Conservation (phyloP, 1,140 invertebrate species). For the Neodiprion pinetum region DNA sequence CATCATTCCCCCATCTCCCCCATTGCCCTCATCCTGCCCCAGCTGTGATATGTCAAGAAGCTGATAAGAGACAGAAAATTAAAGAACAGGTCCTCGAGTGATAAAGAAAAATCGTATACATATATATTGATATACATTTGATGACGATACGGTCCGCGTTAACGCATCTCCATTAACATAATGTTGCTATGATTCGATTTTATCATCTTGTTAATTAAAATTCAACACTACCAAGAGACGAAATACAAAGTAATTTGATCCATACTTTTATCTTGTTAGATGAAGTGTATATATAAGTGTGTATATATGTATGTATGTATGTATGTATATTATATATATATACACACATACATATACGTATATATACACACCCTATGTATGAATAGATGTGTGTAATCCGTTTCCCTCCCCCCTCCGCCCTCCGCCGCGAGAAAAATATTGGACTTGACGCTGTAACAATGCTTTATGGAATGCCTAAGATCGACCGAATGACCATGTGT, state of each 20-base stretch:
- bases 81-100: slow-evolving; percentile 23
- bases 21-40: slow-evolving; percentile 35
- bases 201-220: slow-evolving; percentile 31
- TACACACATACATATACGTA: neutral
- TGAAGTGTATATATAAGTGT: neutral
- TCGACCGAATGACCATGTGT: no score
- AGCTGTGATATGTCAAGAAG: slow-evolving; percentile 57
- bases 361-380: slow-evolving; percentile 18
- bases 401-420: no score
- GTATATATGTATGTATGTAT: neutral
- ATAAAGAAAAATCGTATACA: neutral
- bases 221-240: slow-evolving; percentile 34
- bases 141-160: neutral
- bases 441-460: no score
- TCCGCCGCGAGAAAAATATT: no score
- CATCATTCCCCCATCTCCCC: neutral
- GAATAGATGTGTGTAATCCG: slow-evolving; percentile 8
- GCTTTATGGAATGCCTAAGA: no score
- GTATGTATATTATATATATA: slow-evolving; percentile 10
- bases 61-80: slow-evolving; percentile 42
- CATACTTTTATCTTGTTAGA: slow-evolving; percentile 12
- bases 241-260: neutral
- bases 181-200: no score
- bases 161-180: neutral
- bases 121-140: no score